Conservation (phyloP, 2,113 vertebrate genomes). For the Acrocephalus kingi region DNA sequence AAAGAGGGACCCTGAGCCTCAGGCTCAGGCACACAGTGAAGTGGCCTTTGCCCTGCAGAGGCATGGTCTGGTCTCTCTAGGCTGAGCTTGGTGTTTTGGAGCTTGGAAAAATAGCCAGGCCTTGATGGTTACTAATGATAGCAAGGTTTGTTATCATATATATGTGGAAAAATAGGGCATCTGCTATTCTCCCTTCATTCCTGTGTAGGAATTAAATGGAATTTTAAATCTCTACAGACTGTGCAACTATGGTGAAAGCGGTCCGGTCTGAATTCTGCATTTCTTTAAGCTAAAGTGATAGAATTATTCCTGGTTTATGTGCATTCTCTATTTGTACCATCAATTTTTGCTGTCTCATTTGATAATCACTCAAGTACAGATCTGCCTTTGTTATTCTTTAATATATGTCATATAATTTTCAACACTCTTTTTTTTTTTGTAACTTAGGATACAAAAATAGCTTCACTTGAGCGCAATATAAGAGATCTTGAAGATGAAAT, state of each 20-base stretch:
- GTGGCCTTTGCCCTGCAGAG: not conserved
- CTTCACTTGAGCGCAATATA: conserved; percentile 96
- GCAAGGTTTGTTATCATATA: not conserved
- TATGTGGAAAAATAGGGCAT: not conserved
- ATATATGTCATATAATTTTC: not conserved
- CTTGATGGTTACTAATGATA: not conserved
- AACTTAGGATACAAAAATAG: conserved; percentile 97
- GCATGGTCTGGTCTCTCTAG: not conserved
- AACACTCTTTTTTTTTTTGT: conserved; percentile 27
- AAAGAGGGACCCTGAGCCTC: not conserved
- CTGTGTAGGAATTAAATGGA: not conserved
- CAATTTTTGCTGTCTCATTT: not conserved
- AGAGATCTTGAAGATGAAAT: conserved; percentile 99
- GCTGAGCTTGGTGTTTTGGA: not conserved
- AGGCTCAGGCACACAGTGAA: not conserved
- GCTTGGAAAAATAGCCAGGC: not conserved
- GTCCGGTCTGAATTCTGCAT: not conserved
- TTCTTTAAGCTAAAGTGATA: not conserved
- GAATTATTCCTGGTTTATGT: not conserved
- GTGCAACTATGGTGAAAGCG: not conserved
- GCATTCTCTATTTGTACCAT: not conserved
- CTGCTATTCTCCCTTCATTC: not conserved
- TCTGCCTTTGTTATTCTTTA: not conserved
- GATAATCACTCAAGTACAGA: not conserved
- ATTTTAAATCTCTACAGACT: not conserved